Evolutionary conservation across 2,888 invertebrate species (phyloP), one percentile per base, ranked within the genome.

Genomic region (Agriopis marginaria): DNA sequence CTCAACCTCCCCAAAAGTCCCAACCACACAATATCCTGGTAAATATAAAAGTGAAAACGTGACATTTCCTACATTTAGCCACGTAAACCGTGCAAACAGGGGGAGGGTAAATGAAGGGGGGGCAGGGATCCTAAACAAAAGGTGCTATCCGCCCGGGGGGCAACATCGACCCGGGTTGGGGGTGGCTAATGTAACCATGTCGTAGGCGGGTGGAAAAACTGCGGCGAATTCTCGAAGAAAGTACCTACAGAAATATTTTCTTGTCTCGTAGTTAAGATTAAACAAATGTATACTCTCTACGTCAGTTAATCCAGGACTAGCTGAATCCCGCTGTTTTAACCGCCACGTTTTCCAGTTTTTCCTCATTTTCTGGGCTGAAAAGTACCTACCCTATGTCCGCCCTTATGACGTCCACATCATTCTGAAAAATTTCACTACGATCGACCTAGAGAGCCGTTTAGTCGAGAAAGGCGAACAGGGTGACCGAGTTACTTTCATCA

Each of bases 1-100:
- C 66, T 66, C 59, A 44, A 51, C 55, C 42, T 50, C 50, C 63
- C 59, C 55, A 55, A 65, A 68, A 68, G 50, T 68, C 55, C 59
- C 40, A 61, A 72, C 68, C 68, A 55, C 66, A 68, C 66, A 71
- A 71, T 68, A 72, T 67, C 70, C 64, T 68, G 58, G 70, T 79
- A 80, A 85, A 85, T 83, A 86, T 81, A 88, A 91, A 92, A 92
- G 91, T 90, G 90, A 90, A 91, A 92, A 84, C 89, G 89, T 89
- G 92, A 93, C 93, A 93, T 92, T 92, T 90, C 89, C 84, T 87
- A 90, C 91, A 92, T 92, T 92, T 91, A 90, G 91, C 90, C 92
- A 88, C 89, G 91, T 91, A 93, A 93, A 92, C 91, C 93, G 90
- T 92, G 91, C 92, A 93, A 92, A 92, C 91, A 91, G 83, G 87